A percentile compares a stretch with the other conserved stretches of the same genome.
Evolutionary conservation across 1,140 invertebrate genomes (phyloP).

Genomic region (Diplogasteroides magnus): DNA sequence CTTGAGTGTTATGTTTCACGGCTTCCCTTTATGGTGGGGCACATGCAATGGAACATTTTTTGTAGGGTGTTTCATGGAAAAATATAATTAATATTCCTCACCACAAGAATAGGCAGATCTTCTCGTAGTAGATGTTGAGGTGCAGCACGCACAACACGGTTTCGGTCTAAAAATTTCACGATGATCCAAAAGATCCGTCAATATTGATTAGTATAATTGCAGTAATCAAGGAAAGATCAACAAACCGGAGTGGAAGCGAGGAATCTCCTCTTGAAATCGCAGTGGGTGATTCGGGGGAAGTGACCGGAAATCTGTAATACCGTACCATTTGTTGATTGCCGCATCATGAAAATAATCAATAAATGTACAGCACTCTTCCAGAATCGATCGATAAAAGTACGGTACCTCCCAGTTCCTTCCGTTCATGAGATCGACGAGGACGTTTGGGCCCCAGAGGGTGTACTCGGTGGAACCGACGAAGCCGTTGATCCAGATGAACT

Average conservation of each 20-base stretch:
- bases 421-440: constrained; percentile 43
- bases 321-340: not conserved
- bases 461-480: constrained; percentile 48
- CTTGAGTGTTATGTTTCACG: not conserved
- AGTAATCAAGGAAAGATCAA: too few relatives aligned
- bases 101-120: constrained; percentile 57
- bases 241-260: constrained; percentile 30
- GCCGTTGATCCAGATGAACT: constrained; percentile 43
- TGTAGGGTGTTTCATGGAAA: too few relatives aligned
- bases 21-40: too few relatives aligned
- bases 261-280: constrained; percentile 40
- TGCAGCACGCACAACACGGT: constrained; percentile 57
- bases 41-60: too few relatives aligned
- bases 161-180: constrained; percentile 38
- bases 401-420: constrained; percentile 48
- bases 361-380: too few relatives aligned
- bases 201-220: too few relatives aligned
- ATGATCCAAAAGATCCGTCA: not conserved
- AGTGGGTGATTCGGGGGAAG: constrained; percentile 53
- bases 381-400: too few relatives aligned
- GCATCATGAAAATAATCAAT: not conserved
- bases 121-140: constrained; percentile 58
- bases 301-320: constrained; percentile 48
- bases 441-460: constrained; percentile 38
- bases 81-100: too few relatives aligned